These are phyloP conservation scores for Coracias cyanogaster DNA, from an alignment of 2,797 vertebrate species.

Conservation along the genomic window DNA sequence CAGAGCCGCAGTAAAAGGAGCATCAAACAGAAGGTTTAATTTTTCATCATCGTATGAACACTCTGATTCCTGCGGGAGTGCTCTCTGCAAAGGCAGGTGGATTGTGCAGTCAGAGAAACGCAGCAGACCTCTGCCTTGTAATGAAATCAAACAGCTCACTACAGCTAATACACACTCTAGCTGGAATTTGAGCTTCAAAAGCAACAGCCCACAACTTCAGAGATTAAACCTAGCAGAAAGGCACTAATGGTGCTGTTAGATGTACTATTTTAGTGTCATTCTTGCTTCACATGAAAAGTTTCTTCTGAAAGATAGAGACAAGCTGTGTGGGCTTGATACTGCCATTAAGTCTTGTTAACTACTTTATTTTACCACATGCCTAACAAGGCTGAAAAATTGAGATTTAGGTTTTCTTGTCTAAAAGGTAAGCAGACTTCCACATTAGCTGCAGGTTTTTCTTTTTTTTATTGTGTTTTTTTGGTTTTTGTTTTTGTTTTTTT, in stretches of 20 bases:
- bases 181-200: constrained; percentile 44
- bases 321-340: constrained; percentile 37
- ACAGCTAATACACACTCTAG: constrained; percentile 10
- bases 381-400: constrained; percentile 16
- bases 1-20: constrained; percentile 39
- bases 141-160: constrained; percentile 60
- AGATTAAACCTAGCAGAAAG: constrained; percentile 48
- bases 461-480: background rate
- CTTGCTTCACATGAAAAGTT: constrained; percentile 36
- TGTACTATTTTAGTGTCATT: constrained; percentile 32
- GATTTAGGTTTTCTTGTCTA: background rate
- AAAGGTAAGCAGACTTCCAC: background rate
- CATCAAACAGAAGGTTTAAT: constrained; percentile 47
- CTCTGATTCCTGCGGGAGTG: background rate
- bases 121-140: constrained; percentile 12
- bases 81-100: constrained; percentile 36
- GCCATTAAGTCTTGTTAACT: constrained; percentile 11
- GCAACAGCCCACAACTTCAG: constrained; percentile 36
- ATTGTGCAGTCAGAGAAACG: background rate
- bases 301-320: constrained; percentile 26
- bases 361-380: constrained; percentile 14
- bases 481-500: background rate
- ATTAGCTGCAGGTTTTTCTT: background rate
- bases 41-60: constrained; percentile 31
- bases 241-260: constrained; percentile 17